Base-by-base conservation (phyloP, 1,140 invertebrate genomes). In the Ceratina japonica region DNA sequence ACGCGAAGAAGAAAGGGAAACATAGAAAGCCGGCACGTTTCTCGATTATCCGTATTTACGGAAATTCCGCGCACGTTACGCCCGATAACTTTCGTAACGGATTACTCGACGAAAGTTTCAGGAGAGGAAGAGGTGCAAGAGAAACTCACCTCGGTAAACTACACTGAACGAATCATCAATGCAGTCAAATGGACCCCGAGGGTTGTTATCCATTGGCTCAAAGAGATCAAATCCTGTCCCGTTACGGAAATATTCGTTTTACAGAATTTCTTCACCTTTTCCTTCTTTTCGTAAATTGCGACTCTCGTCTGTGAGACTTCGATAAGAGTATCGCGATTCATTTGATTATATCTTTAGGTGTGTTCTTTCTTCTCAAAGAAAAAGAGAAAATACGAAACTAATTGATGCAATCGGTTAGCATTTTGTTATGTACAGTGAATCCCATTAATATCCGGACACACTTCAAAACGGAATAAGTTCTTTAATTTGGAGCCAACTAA, bases 61-160 rank as follows among this genome's bases (percentile, higher is more conserved):
- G 85, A 88, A 88, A 89, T 90, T 88, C 88, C 76, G 83, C 81
- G 85, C 89, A 89, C 89, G 89, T 89, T 89, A 89, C 84, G 83
- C 82, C 82, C 86, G 88, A 88, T 90, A 90, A 90, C 88, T 88
- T 88, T 90, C 85, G 87, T 86, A 87, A 88, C 89, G 88, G 86
- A 84, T 89, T 86, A 86, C 87, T 74, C 88, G 82, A 20, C 76
- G 85, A 88, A 89, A 87, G 83, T 89, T 90, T 89, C 80, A 8
- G 73, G 65, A 85, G 75, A 86, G 80, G 3, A 56, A 56, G 52
- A 31, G 66, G 13, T 56, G 54, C 10, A 44, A 44, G 5, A 51
- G 13, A 22, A 68, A 27, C 70, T 81, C 76, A 56, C 49, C 71
- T 54, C 83, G 74, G 61, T 84, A 75, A 84, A 85, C 79, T 85